These are phyloP conservation scores for Macaca mulatta DNA, from an alignment of 2,113 vertebrate genomes.

Conservation along the genomic window DNA sequence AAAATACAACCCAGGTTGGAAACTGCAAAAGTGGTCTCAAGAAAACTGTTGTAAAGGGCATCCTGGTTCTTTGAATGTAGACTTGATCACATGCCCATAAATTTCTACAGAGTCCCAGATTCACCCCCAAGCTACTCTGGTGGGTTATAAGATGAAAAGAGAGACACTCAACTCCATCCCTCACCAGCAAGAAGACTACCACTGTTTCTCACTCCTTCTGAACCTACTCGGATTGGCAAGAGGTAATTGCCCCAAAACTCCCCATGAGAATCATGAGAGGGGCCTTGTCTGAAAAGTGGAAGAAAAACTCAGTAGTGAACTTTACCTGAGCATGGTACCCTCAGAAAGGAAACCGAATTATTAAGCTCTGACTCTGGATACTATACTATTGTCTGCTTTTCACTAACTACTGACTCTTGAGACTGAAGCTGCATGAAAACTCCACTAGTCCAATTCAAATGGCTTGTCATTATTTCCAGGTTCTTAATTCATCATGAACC, in stretches of 20 bases:
- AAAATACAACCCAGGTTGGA: conserved; percentile 47
- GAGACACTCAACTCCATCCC: not conserved
- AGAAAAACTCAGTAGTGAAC: not conserved
- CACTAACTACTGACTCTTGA: not conserved
- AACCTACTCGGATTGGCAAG: not conserved
- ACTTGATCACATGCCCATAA: not conserved
- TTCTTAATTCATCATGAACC: conserved; percentile 33
- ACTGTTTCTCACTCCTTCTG: not conserved
- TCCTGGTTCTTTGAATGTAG: not conserved
- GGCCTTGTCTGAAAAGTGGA: not conserved
- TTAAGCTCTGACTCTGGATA: not conserved
- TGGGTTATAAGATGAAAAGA: not conserved
- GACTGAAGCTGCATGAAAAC: not conserved
- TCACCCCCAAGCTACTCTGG: not conserved
- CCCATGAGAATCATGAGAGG: not conserved
- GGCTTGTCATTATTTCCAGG: not conserved
- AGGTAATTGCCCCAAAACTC: not conserved
- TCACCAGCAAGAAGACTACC: not conserved
- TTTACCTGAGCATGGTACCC: not conserved
- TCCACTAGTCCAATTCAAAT: not conserved
- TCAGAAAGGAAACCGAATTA: not conserved
- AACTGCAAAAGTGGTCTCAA: conserved; percentile 33
- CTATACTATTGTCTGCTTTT: not conserved
- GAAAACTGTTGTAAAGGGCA: not conserved
- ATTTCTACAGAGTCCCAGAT: not conserved